Evolutionary conservation across 2,797 vertebrate species (phyloP).

Genomic region (Lepidocolaptes lacrymiger): DNA sequence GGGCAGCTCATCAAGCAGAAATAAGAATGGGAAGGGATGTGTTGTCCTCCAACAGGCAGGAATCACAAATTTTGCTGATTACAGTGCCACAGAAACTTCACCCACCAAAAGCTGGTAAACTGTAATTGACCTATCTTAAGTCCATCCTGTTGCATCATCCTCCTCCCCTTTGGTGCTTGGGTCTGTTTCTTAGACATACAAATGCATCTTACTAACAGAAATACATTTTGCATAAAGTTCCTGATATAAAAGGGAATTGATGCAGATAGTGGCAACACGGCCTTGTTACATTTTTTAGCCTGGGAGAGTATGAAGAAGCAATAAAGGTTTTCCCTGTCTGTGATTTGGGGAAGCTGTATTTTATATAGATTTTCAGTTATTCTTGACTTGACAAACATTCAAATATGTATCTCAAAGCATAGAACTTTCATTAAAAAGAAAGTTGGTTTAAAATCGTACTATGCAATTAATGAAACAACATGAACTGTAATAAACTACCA

Average conservation of each 20-base stretch:
- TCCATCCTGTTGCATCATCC: background rate
- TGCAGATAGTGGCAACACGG: background rate
- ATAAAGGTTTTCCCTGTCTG: background rate
- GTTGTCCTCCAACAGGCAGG: background rate
- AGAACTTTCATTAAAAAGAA: background rate
- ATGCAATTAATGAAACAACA: background rate
- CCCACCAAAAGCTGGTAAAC: background rate
- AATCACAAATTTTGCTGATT: background rate
- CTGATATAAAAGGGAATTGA: background rate
- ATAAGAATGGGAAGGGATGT: fast-evolving
- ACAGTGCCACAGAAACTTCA: background rate
- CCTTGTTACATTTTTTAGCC: background rate
- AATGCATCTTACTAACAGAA: background rate
- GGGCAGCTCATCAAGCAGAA: background rate
- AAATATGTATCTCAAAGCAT: background rate
- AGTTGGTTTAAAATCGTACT: background rate
- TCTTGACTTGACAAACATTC: background rate
- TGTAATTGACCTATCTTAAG: fast-evolving
- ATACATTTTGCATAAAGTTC: background rate
- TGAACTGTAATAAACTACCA: background rate
- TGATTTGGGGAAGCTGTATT: background rate
- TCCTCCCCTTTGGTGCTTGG: background rate
- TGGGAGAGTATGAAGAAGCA: background rate
- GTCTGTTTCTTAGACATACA: background rate
- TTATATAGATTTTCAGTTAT: background rate